phyloP scores from a whole-genome alignment of 2,113 vertebrate genomes.

The Cololabis saira region DNA sequence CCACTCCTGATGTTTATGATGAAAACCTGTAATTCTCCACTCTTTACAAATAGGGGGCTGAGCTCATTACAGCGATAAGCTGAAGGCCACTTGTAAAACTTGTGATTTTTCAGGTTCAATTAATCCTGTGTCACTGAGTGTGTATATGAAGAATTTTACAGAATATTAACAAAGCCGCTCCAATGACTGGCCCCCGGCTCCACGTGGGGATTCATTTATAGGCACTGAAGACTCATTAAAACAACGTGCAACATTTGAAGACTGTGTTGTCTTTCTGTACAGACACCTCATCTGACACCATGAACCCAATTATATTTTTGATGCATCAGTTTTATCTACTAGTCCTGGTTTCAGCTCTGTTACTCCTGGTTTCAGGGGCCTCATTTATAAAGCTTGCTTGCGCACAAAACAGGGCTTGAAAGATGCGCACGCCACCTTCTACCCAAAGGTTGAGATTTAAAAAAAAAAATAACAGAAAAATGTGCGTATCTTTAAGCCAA shows the following conservation, averaged over 20 bases:
- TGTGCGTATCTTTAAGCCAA: too few relatives aligned
- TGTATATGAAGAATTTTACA: slow-evolving; percentile 14
- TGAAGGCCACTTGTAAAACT: slow-evolving; percentile 27
- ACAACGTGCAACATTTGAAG: background rate
- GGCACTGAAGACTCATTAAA: slow-evolving; percentile 1
- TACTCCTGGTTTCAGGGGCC: too few relatives aligned
- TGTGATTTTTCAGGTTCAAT: slow-evolving; percentile 12
- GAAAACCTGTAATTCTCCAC: slow-evolving; percentile 35
- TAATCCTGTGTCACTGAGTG: slow-evolving; percentile 25
- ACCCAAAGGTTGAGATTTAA: too few relatives aligned
- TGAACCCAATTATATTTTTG: too few relatives aligned
- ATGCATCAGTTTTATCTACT: too few relatives aligned
- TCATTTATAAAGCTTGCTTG: too few relatives aligned
- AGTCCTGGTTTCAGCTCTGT: too few relatives aligned
- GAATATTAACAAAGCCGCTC: slow-evolving; percentile 2
- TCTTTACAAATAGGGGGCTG: slow-evolving; percentile 16
- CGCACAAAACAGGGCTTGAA: too few relatives aligned
- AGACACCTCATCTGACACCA: too few relatives aligned
- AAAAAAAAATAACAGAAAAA: too few relatives aligned
- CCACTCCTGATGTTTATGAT: slow-evolving; percentile 17
- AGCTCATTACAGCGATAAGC: slow-evolving; percentile 37
- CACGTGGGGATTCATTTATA: slow-evolving; percentile 1
- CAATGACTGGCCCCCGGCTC: background rate
- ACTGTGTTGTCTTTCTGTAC: too few relatives aligned
- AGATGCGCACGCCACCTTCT: too few relatives aligned